Percentiles rank a stretch among this genome's conserved stretches.
These are phyloP conservation scores for Mythimna ferrago DNA, from an alignment of 2,888 invertebrate species.

Conservation along the genomic window DNA sequence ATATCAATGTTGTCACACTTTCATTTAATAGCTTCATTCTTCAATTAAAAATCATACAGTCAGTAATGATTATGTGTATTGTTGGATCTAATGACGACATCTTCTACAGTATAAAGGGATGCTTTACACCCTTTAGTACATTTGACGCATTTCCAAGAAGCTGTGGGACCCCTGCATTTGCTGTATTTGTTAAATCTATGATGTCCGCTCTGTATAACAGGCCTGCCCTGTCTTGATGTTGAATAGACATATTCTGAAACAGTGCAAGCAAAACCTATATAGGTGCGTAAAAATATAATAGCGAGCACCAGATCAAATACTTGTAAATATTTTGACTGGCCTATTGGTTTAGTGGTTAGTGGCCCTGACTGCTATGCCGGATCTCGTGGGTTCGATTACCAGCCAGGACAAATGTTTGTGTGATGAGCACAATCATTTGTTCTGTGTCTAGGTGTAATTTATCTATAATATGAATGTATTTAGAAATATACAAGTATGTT, in stretches of 20 bases:
- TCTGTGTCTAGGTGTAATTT: no score
- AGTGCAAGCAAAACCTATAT: background rate
- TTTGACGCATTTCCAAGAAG: slow-evolving; percentile 38
- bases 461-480: no score
- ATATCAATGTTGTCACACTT: no score
- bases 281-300: background rate
- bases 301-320: no score
- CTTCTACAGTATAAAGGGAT: slow-evolving; percentile 17
- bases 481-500: no score
- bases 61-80: slow-evolving; percentile 48
- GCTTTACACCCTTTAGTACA: slow-evolving; percentile 32
- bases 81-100: slow-evolving; percentile 55
- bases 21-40: no score
- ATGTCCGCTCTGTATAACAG: slow-evolving; percentile 52
- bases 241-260: slow-evolving; percentile 21
- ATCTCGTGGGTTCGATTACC: no score
- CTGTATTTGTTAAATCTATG: slow-evolving; percentile 68
- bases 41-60: background rate
- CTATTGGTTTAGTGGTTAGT: no score
- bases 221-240: slow-evolving; percentile 38
- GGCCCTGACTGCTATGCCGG: no score
- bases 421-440: no score
- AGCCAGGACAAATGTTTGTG: no score
- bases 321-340: no score
- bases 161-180: slow-evolving; percentile 56